A percentile compares a stretch with the other conserved stretches of the same genome.
Evolutionary conservation across 2,797 vertebrate species (phyloP).

Genomic region (Microtus agrestis): DNA sequence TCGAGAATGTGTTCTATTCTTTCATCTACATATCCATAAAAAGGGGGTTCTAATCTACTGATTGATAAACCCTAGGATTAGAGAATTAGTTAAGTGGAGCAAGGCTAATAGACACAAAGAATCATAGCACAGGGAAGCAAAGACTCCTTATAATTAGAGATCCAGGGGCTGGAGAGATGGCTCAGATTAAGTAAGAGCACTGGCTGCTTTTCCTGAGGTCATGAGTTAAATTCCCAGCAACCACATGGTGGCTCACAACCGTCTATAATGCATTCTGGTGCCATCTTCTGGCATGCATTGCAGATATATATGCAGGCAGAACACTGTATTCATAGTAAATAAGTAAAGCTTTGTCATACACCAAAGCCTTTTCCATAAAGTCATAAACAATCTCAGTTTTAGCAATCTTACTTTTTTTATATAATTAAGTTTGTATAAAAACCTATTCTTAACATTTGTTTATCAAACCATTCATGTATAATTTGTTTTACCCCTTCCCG

Average conservation of each 20-base stretch:
- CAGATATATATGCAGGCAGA: no score
- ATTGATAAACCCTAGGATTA: background rate
- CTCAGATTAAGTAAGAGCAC: no score
- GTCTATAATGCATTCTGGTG: no score
- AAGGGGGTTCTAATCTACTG: slow-evolving; percentile 21
- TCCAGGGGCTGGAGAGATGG: no score
- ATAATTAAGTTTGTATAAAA: background rate
- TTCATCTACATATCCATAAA: background rate
- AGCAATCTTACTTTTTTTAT: background rate
- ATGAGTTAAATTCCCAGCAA: no score
- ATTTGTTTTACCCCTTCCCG: background rate
- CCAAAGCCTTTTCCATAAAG: background rate
- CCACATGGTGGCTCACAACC: no score
- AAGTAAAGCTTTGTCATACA: background rate
- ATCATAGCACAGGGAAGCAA: background rate
- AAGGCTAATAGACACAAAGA: background rate
- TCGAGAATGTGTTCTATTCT: background rate
- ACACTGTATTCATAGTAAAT: no score
- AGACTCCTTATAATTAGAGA: background rate
- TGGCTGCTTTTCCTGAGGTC: no score
- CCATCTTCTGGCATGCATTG: no score
- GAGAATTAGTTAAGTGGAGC: background rate
- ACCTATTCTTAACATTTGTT: background rate
- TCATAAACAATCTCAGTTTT: background rate
- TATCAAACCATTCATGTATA: background rate